Conservation (phyloP, 1,140 invertebrate species). For the Dendrolimus punctatus region DNA sequence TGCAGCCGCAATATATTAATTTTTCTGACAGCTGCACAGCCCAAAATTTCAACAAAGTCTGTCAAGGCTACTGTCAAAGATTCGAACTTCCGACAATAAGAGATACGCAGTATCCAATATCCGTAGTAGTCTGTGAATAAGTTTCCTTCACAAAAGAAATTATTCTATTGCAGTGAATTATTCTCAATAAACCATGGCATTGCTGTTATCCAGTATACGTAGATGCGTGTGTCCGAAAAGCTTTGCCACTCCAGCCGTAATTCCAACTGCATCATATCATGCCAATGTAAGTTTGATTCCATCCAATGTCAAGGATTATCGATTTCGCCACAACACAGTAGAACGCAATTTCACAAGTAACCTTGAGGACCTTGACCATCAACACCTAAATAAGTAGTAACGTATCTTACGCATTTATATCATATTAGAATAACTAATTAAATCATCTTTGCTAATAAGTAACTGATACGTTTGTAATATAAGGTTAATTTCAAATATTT, state of each 20-base stretch:
- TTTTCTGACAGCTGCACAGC: no score
- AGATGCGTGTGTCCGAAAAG: conserved; percentile 49
- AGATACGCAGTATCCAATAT: no score
- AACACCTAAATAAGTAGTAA: background rate
- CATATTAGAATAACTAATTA: no score
- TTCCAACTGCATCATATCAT: conserved; percentile 60
- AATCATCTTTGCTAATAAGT: no score
- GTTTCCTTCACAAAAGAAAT: background rate
- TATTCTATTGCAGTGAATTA: background rate
- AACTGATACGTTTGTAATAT: no score
- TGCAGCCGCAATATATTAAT: no score
- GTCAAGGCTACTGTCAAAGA: no score
- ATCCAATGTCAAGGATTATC: conserved; percentile 52
- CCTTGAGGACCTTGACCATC: conserved; percentile 17
- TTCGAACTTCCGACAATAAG: no score
- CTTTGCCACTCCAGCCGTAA: conserved; percentile 26
- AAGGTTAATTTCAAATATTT: no score
- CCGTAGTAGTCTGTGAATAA: background rate
- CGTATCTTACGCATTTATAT: background rate
- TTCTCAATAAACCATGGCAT: conserved; percentile 31
- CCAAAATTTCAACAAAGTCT: no score
- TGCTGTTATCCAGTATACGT: conserved; percentile 38
- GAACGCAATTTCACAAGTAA: conserved; percentile 18
- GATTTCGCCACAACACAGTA: conserved; percentile 20
- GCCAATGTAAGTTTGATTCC: conserved; percentile 58